These are phyloP conservation scores for Aphis craccivora DNA, from an alignment of 1,140 invertebrate species.

Conservation along the genomic window DNA sequence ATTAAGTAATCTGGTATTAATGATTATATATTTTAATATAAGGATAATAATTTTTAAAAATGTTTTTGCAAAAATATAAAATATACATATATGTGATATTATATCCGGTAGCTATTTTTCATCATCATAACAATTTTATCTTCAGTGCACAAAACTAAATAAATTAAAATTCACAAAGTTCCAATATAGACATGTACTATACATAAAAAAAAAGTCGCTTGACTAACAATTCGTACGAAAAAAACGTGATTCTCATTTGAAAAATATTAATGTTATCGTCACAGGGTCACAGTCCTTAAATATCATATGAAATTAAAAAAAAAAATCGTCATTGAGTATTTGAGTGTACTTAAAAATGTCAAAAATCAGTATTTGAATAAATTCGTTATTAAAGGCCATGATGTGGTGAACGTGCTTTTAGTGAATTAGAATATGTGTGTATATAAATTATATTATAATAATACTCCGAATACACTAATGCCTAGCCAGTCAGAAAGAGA, in stretches of 20 bases:
- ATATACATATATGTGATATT: neutral
- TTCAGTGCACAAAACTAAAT: neutral
- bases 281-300: too few relatives aligned
- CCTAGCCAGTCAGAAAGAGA: neutral
- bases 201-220: too few relatives aligned
- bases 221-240: too few relatives aligned
- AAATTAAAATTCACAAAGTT: neutral
- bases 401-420: neutral
- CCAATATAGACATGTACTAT: neutral
- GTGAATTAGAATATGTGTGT: neutral
- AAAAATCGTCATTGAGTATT: too few relatives aligned
- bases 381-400: neutral
- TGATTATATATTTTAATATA: neutral
- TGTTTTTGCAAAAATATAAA: neutral
- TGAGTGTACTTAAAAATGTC: too few relatives aligned
- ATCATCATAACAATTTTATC: neutral
- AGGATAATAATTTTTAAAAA: neutral
- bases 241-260: too few relatives aligned
- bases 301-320: too few relatives aligned
- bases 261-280: too few relatives aligned
- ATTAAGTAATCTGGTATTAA: neutral
- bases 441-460: neutral
- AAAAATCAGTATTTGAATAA: neutral
- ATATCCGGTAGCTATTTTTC: neutral
- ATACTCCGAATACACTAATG: neutral